Evolutionary conservation across 1,140 invertebrate species (phyloP), one percentile per base, ranked within the genome.

Genomic region (Elymnias hypermnestra): DNA sequence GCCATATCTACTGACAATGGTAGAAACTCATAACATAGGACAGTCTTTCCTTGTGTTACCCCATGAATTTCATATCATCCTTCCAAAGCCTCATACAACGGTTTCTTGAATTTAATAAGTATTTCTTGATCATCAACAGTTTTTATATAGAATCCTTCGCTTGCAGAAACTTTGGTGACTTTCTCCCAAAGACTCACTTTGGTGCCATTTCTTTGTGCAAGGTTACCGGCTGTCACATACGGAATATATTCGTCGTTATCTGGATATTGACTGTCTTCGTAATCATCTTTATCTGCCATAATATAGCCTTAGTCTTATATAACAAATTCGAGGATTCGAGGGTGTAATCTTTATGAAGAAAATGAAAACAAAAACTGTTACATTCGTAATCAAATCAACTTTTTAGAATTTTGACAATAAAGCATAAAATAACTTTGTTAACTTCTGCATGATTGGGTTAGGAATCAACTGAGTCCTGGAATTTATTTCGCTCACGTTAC

Each of bases 51-150:
- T 71, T 85, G 82, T 5, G 73, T 75, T 3, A 81, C 68, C 10
- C 85, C 85, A 33, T 72, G 57, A 26, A 87, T 73, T 48, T 87
- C 85, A 19, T 82, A 81, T 82, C 84, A 87, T 5, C 84, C 84
- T 51, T 83, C 78, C 3, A 86, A 49, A 3, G 78, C 57, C 35
- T 85, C 82, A n/a, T 50, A 68, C 33, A 81, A 41, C 1, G 83
- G 83, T 26, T 56, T 79, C 29, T 67, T 72, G 15, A 86, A 52
- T 46, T 53, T 75, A 35, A 87, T 68, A 10, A 72, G 63, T 17
- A 87, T 51, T 47, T 86, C 83, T 57, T 84, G 72, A 8, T 85
- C 83, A 51, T 85, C 82, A 2, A 77, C 83, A 35, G 78, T 84
- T 61, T 82, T 81, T 0, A 87, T 52, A 44, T 70, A 67, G 52